phyloP scores from a whole-genome alignment of 2,888 invertebrate genomes.

The Campoplex capitator region DNA sequence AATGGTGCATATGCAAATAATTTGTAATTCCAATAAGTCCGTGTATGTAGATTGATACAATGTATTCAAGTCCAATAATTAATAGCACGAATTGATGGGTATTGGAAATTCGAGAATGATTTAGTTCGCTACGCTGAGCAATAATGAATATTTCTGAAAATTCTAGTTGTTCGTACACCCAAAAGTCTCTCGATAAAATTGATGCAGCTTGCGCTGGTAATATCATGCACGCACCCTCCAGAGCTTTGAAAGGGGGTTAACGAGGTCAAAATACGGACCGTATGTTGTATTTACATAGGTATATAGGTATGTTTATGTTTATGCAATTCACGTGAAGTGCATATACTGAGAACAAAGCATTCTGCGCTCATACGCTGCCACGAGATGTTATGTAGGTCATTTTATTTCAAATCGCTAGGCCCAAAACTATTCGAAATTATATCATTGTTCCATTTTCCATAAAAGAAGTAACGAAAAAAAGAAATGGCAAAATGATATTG shows the following conservation, averaged over 20 bases:
- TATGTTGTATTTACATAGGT: background rate
- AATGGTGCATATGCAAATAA: background rate
- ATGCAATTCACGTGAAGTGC: conserved; percentile 14
- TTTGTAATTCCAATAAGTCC: background rate
- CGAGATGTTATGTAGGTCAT: background rate
- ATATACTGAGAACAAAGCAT: conserved; percentile 7
- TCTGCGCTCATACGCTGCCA: background rate
- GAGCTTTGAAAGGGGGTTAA: conserved; percentile 19
- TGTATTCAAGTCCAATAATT: background rate
- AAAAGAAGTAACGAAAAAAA: background rate
- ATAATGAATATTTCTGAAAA: background rate
- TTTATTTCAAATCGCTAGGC: background rate
- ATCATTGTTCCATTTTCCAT: background rate
- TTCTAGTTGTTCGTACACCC: background rate
- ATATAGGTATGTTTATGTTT: background rate
- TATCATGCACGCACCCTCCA: conserved; percentile 32
- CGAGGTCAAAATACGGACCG: conserved; percentile 26
- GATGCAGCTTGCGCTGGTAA: conserved; percentile 34
- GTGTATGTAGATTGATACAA: background rate
- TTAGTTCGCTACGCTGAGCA: conserved; percentile 4
- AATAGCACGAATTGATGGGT: background rate
- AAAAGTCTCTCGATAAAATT: conserved; percentile 45
- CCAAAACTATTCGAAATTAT: background rate
- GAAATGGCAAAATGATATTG: background rate
- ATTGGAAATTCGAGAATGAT: conserved; percentile 15